Base-by-base conservation (phyloP, 2,113 vertebrate genomes). In the Oryzias celebensis region DNA sequence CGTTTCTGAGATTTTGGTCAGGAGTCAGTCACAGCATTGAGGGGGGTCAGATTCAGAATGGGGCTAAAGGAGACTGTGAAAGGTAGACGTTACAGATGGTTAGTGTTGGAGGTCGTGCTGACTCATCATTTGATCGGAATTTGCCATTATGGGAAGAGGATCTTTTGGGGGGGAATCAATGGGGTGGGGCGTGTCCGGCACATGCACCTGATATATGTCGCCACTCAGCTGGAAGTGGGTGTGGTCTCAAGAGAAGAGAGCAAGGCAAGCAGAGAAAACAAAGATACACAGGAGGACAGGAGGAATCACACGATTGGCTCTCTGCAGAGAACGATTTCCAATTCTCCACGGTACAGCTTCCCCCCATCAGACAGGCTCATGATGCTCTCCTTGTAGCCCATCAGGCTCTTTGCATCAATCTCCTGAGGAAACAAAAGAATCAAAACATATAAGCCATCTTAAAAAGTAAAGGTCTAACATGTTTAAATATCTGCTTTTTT, bases 311-410 rank as follows among this genome's bases (percentile, higher is more conserved):
- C 71, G 48, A 91, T 80, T 20, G 95, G 93, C 75, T 98, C 97
- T 15, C 80, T 93, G 90, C 97, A 99, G 66, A 99, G 94, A 74
- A 98, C 94, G 0, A 97, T 94, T 85, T 98, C 96, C 91, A 99
- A 90, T 73, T 98, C 97, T 75, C 94, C 92, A 60, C 96, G 94
- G 91, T 99, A 98, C 50, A 99, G 95, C 77, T 94, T 96, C 8
- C 97, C 97, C 0, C 93, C 94, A 0, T 98, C 95, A 0, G 96
- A 95, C 77, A 99, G 93, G 28, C 92, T 95, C 96, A 99, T 96
- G 92, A 98, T 95, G 82, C 94, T 96, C 88, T 93, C 91, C 78
- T 94, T 94, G 88, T 98, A 98, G 83, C 82, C 94, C 24, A 91
- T 87, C 75, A 99, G 92, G 73, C 93, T 94, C 41, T 94, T 93